phyloP scores from a whole-genome alignment of 2,888 invertebrate genomes.

The Capitulum mitella region DNA sequence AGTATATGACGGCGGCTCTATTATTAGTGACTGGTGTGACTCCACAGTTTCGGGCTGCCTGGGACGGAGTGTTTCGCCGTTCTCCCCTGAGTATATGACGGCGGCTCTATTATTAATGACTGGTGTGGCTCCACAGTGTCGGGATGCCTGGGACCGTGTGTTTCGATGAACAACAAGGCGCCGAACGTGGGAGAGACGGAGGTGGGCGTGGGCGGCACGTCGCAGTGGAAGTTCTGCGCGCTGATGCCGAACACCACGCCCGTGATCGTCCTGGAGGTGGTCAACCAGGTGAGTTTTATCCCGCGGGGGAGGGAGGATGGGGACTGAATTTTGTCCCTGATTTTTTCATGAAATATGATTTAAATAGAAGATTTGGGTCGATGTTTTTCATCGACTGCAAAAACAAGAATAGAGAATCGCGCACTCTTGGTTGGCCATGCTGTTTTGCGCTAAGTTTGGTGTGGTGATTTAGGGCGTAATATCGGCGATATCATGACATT shows the following conservation, averaged over 20 bases:
- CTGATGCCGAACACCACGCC: slow-evolving; percentile 86
- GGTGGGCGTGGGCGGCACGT: slow-evolving; percentile 94
- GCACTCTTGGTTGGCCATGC: no score
- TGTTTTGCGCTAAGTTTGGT: no score
- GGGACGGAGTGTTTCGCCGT: slow-evolving; percentile 43
- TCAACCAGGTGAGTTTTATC: slow-evolving; percentile 55
- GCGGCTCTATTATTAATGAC: neutral
- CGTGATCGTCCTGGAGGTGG: slow-evolving; percentile 93
- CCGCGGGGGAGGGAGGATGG: no score
- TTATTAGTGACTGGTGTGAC: neutral
- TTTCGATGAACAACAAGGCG: slow-evolving; percentile 85
- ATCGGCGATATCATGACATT: no score
- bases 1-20: neutral
- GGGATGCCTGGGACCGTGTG: slow-evolving; percentile 94
- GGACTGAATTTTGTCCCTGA: no score
- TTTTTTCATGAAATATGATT: no score
- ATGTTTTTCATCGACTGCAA: no score
- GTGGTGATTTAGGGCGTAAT: no score
- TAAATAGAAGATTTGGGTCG: no score
- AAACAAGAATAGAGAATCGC: no score
- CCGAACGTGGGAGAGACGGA: slow-evolving; percentile 92
- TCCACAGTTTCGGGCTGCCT: slow-evolving; percentile 78
- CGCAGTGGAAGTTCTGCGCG: slow-evolving; percentile 97
- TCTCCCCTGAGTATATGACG: neutral
- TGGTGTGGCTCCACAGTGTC: slow-evolving; percentile 52